Evolutionary conservation across 2,113 vertebrate species (phyloP).

Genomic region (Tupaia chinensis): DNA sequence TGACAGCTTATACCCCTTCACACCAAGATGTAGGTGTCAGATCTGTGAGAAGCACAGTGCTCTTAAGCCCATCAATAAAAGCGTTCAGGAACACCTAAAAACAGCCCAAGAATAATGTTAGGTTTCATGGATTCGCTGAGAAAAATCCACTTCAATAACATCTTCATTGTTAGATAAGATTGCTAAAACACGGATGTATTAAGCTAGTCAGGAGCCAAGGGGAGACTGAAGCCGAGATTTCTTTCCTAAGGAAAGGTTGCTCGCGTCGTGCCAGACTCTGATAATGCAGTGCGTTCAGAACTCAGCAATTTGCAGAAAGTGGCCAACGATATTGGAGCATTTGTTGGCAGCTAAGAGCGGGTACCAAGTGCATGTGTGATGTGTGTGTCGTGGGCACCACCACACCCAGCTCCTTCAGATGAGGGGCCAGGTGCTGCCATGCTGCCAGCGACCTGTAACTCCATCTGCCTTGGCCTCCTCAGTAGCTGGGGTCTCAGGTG

Average conservation of each 20-base stretch:
- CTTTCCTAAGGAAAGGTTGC: background rate
- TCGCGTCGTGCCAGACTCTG: background rate
- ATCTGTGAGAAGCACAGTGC: background rate
- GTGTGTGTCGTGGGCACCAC: no score
- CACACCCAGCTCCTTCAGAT: no score
- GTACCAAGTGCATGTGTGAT: no score
- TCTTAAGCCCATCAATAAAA: background rate
- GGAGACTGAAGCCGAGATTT: background rate
- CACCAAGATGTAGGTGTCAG: background rate
- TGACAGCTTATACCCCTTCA: background rate
- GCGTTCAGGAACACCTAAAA: background rate
- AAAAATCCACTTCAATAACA: background rate
- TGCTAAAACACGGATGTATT: background rate
- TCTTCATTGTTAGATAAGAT: constrained; percentile 26
- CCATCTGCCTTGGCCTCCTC: no score
- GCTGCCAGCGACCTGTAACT: no score
- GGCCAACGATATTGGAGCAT: background rate
- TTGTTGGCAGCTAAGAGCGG: background rate
- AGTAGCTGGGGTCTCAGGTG: no score
- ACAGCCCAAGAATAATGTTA: background rate
- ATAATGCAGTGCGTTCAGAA: background rate
- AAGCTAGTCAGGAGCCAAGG: background rate
- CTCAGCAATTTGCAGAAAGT: background rate
- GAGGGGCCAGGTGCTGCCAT: no score
- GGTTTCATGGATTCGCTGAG: background rate